Base-by-base conservation (phyloP, 1,140 invertebrate species). In the Neoseiulus cucumeris region DNA sequence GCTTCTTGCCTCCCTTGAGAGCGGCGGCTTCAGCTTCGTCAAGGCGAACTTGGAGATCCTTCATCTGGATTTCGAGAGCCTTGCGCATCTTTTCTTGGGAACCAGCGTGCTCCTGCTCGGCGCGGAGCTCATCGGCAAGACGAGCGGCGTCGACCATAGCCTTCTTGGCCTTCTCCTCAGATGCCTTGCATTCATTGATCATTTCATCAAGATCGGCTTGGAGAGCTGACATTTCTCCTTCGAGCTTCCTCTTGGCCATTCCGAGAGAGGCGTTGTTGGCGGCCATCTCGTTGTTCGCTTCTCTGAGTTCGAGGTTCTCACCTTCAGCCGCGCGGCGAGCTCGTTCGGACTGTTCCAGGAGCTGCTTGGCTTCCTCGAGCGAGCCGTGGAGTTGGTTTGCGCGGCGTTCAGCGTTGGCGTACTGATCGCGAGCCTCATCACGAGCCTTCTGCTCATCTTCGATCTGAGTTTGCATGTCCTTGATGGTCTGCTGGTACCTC, bases 1-100 rank as follows among this genome's bases (percentile, higher is more conserved):
- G 77, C 67, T 78, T 95, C 84, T 97, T 97, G 76, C 93, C 94
- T 74, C 93, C 94, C 81, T 98, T 98, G 67, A 97, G 84, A 39
- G 92, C 92, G 73, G 77, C 75, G 42, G 75, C 75, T 71, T 83
- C 82, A 44, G 80, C 79, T 69, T 82, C 81, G 71, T 82, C 80
- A 29, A 82, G 75, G 64, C 81, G 74, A 7, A 77, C 75, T 78
- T 98, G 94, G 72, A 98, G 81, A 77, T 99, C 95, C 83, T 98
- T 98, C 79, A 97, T 89, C 77, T 98, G 92, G 71, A 85, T 83
- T 77, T 99, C 95, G 67, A 98, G 83, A 64, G 87, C 87, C 81
- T 98, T 98, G 76, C 94, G 87, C 75, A 95, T 81, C 81, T 97
- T 97, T 82, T 98, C 94, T 77, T 95, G 89, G 71, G 90, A 91